Base-by-base conservation (phyloP, 2,888 invertebrate genomes). In the Andrena bicolor region DNA sequence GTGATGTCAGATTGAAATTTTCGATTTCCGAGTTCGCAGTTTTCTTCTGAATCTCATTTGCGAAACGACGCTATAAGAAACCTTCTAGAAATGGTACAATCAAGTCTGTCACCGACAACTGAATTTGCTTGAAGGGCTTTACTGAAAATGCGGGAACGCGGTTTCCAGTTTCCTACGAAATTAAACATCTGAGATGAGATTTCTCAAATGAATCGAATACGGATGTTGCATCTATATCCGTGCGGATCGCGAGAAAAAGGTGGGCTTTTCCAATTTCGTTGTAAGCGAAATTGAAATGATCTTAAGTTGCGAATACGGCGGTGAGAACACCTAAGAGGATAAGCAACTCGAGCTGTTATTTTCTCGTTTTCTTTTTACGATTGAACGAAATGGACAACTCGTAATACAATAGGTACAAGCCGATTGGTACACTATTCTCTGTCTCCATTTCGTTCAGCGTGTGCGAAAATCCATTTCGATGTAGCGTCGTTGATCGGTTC, bases 331-430 rank as follows among this genome's bases (percentile, higher is more conserved):
- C 65, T 76, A 83, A 80, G 74, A 74, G 70, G 79, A 83, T 84
- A 79, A 83, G 76, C 82, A 79, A 83, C 76, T 23, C 68, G 71
- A 71, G 66, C 77, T 58, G 82, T 68, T 82, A 48, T 32, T 71
- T 82, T 68, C 60, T 23, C 65, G 74, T 77, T 73, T 58, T 58
- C 73, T 70, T 82, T 83, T 82, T 82, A 61, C 58, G 61, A 77
- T 58, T 41, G 77, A 73, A 73, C 61, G 82, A 82, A 83, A 83
- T 70, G 73, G 73, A 66, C 66, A 60, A 35, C 73, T 77, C 48
- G 83, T 82, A 82, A 74, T 74, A 77, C 82, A 74, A 82, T 73
- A 41, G 41, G 41, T 41, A 70, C 77, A 82, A 83, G 77, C 82
- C 69, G 83, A 83, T 83, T 82, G 73, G 69, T 70, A 16, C 32